A percentile compares a stretch with the other conserved stretches of the same genome.
Evolutionary conservation across 2,113 vertebrate genomes (phyloP).

Genomic region (Proterorhinus semilunaris): DNA sequence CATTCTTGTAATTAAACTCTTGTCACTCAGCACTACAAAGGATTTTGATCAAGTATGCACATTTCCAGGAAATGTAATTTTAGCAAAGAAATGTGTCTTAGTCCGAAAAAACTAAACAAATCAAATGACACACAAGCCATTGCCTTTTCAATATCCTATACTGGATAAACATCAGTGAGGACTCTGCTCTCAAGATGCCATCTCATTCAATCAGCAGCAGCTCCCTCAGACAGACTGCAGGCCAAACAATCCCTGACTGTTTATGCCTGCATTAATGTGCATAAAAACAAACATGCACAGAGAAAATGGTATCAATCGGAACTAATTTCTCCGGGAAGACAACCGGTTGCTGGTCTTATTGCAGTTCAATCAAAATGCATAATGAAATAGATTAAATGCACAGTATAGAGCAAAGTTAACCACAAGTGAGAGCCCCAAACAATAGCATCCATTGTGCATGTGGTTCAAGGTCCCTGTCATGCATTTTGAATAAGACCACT

Average conservation of each 20-base stretch:
- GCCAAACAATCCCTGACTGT: constrained; percentile 24
- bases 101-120: constrained; percentile 24
- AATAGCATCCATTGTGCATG: too few relatives aligned
- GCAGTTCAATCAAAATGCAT: too few relatives aligned
- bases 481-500: too few relatives aligned
- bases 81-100: constrained; percentile 27
- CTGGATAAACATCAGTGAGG: constrained; percentile 51
- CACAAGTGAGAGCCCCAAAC: too few relatives aligned
- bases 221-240: constrained; percentile 35
- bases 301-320: neutral
- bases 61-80: constrained; percentile 55
- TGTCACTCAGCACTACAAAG: constrained; percentile 9
- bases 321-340: neutral
- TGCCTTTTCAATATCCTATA: constrained; percentile 53
- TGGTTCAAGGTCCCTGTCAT: too few relatives aligned
- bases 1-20: constrained; percentile 12
- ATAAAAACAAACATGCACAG: constrained; percentile 5
- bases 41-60: constrained; percentile 44
- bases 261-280: constrained; percentile 34
- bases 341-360: neutral
- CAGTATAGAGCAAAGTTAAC: too few relatives aligned
- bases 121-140: constrained; percentile 53
- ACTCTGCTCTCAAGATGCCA: constrained; percentile 29
- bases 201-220: constrained; percentile 57
- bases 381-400: too few relatives aligned